Evolutionary conservation across 2,888 invertebrate genomes (phyloP).

Genomic region (Acleris laterana): DNA sequence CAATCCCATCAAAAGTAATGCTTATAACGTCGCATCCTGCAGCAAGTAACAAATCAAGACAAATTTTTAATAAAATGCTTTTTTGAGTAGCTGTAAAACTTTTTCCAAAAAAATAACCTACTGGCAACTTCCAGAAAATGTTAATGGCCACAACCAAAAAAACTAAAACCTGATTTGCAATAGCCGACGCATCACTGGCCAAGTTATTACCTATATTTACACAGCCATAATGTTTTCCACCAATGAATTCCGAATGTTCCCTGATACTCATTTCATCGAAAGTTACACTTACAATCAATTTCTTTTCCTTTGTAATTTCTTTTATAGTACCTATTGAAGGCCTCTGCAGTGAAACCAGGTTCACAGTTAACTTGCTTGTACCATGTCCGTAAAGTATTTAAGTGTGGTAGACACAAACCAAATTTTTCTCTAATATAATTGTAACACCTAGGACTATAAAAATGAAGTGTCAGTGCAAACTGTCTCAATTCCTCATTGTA

Average conservation of each 20-base stretch:
- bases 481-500: too few species aligned
- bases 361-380: background rate
- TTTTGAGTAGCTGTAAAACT: too few species aligned
- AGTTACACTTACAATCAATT: background rate
- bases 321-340: slow-evolving; percentile 3
- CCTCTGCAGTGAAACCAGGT: background rate
- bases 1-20: slow-evolving; percentile 2
- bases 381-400: background rate
- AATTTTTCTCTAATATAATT: too few species aligned
- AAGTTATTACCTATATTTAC: slow-evolving; percentile 8
- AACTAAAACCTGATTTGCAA: slow-evolving; percentile 3
- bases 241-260: slow-evolving; percentile 3
- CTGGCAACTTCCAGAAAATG: too few species aligned
- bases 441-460: too few species aligned
- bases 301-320: background rate
- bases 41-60: background rate
- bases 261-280: slow-evolving; percentile 11
- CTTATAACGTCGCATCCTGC: background rate
- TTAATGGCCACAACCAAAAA: background rate
- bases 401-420: too few species aligned
- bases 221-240: slow-evolving; percentile 2
- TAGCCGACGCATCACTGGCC: background rate
- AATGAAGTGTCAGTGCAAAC: too few species aligned
- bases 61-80: too few species aligned
- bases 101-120: too few species aligned